Evolutionary conservation across 2,113 vertebrate species (phyloP).

Genomic region (Gadus chalcogrammus): DNA sequence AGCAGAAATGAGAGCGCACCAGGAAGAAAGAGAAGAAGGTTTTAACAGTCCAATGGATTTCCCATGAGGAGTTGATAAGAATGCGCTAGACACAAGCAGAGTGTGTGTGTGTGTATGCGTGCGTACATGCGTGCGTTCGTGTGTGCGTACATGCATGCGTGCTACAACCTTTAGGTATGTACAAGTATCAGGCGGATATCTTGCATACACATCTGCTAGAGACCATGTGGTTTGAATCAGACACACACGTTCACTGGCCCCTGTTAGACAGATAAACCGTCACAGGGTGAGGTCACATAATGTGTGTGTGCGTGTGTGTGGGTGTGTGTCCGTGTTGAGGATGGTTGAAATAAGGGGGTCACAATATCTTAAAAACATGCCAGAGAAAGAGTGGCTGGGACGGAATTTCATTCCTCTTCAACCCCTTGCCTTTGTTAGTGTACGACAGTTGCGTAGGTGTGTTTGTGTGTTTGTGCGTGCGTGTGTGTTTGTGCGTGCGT

Average conservation of each 20-base stretch:
- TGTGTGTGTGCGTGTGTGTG: background rate
- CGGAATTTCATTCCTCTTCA: conserved; percentile 10
- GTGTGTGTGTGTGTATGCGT: too few species aligned
- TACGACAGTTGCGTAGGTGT: background rate
- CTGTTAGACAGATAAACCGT: conserved; percentile 43
- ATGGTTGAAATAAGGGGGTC: conserved; percentile 11
- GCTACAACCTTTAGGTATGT: too few species aligned
- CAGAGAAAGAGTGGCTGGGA: conserved; percentile 31
- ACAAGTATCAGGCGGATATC: background rate
- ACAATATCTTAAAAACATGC: conserved; percentile 44
- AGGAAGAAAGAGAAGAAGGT: background rate
- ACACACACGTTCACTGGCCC: conserved; percentile 30
- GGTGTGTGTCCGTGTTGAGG: conserved; percentile 18
- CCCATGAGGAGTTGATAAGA: background rate
- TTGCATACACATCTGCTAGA: conserved; percentile 21
- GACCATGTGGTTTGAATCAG: conserved; percentile 63
- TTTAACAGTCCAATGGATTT: too few species aligned
- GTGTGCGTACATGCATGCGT: too few species aligned
- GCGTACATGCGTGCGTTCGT: too few species aligned
- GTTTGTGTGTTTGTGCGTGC: conserved; percentile 9
- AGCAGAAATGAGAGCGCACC: background rate
- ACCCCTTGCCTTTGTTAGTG: conserved; percentile 17
- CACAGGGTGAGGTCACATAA: conserved; percentile 40
- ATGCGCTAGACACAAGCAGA: background rate
- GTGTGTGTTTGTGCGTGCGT: conserved; percentile 18